Conservation (phyloP, 2,797 vertebrate genomes). For the Lithobates sylvaticus region DNA sequence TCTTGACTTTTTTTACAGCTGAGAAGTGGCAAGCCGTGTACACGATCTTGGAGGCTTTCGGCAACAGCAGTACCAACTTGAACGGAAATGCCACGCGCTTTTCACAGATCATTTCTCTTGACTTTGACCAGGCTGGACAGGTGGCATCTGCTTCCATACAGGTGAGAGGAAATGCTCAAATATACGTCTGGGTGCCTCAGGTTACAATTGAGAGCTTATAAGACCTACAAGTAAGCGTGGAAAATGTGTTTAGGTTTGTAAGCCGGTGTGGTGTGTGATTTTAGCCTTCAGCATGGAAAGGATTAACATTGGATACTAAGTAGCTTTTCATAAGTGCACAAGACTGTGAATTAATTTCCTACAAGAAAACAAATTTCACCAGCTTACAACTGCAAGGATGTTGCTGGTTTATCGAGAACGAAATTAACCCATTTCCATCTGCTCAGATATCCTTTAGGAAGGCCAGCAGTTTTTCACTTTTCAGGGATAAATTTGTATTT, state of each 20-base stretch:
- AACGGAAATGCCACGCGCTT: conserved; percentile 93
- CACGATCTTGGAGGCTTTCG: conserved; percentile 95
- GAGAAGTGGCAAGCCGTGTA: conserved; percentile 98
- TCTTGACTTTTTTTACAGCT: conserved; percentile 72
- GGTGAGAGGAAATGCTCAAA: conserved; percentile 75
- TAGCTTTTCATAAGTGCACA: conserved; percentile 29
- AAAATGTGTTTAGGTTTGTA: conserved; percentile 25
- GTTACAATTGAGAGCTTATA: background rate
- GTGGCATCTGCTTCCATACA: conserved; percentile 95
- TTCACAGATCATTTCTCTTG: conserved; percentile 94
- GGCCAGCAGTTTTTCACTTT: background rate
- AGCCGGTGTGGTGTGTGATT: conserved; percentile 12
- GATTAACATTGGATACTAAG: conserved; percentile 39
- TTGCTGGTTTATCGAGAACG: background rate
- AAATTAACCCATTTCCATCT: background rate
- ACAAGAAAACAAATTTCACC: background rate
- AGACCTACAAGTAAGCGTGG: background rate
- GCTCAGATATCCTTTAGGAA: background rate
- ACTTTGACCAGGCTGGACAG: conserved; percentile 96
- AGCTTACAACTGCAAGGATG: background rate
- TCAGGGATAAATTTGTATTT: too few species aligned
- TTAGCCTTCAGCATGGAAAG: conserved; percentile 28
- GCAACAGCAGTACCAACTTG: conserved; percentile 89
- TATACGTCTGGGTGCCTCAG: background rate
- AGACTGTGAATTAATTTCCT: background rate